A percentile compares a stretch with the other conserved stretches of the same genome.
These are phyloP conservation scores for Dryococelus australis DNA, from an alignment of 2,888 invertebrate genomes.

Conservation along the genomic window DNA sequence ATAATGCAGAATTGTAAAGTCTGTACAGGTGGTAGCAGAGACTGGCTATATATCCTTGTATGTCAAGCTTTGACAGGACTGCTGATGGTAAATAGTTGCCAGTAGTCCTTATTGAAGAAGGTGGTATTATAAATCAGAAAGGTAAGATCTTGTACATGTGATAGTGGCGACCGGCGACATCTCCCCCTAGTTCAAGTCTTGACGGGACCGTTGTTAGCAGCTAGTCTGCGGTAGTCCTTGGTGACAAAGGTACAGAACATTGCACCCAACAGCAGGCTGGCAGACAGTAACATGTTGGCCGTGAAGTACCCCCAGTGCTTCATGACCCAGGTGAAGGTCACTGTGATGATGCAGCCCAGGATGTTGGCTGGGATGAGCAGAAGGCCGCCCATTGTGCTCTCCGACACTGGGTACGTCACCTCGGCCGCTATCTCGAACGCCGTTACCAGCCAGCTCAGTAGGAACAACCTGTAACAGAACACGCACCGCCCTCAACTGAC, in stretches of 20 bases:
- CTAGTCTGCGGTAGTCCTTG: not conserved
- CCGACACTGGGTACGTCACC: conserved; percentile 19
- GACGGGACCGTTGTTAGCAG: not conserved
- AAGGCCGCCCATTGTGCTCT: not conserved
- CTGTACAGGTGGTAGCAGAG: too few relatives aligned
- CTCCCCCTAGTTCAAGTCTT: not conserved
- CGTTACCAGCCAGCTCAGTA: not conserved
- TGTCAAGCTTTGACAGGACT: not conserved
- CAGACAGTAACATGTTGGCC: not conserved
- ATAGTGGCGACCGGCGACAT: too few relatives aligned
- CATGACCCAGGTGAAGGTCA: not conserved
- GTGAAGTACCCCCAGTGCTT: not conserved
- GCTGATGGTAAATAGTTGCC: not conserved
- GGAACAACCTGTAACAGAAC: not conserved
- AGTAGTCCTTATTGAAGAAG: not conserved
- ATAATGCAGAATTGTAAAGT: too few relatives aligned
- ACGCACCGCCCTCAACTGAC: not conserved
- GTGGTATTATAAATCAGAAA: too few relatives aligned
- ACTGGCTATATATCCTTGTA: too few relatives aligned
- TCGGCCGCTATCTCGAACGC: not conserved
- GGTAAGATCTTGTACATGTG: too few relatives aligned
- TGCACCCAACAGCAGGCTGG: not conserved
- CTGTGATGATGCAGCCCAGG: not conserved
- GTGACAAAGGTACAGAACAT: not conserved
- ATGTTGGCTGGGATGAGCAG: conserved; percentile 17